Evolutionary conservation across 2,888 invertebrate species (phyloP), one percentile per base, ranked within the genome.

Genomic region (Erpobdella octoculata): DNA sequence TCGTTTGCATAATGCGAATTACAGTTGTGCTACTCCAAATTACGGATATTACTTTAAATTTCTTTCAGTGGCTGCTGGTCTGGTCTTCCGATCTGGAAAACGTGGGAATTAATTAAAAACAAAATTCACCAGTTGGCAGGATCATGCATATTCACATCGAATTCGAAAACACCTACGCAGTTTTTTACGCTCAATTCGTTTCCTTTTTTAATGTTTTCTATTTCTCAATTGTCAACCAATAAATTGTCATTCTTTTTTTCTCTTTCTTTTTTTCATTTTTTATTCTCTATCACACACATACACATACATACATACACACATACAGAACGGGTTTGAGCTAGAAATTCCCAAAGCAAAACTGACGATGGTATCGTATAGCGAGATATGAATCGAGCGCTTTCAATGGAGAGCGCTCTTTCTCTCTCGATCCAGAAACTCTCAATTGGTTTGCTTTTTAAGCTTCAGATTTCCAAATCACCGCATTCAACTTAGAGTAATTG

Each of bases 1-100:
- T 65, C 65, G 37, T 67, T 67, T 67, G 67, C 67, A 67, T 67
- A 67, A 67, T 67, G 67, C 12, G 21, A 41, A 67, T 67, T 67
- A 37, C 67, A 38, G 25, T 41, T 28, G 2, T 36, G 65, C 65
- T 25, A n/a, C 25, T 21, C 25, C n/a, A n/a, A 58, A 58, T 58
- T 58, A 21, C 1, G 33, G 9, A n/a, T 4, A 33, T 21, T 31
- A n/a, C 62, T n/a, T 5, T 33, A 1, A 12, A 33, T 28, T n/a
- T n/a, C 33, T 4, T 33, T 8, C 33, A 31, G 4, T 61, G 21
- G 62, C 25, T 33, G n/a, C 33, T 28, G n/a, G 35, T 1, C 31
- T n/a, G 62, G n/a, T 2, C 28, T 53, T 21, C 21, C 15, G 18
- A 41, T 8, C 21, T 3, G 53, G 53, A 53, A 28, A 25, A 15